A percentile compares a stretch with the other conserved stretches of the same genome.
Conservation (phyloP, 2,113 vertebrate species). For the Gobiocypris rarus region DNA sequence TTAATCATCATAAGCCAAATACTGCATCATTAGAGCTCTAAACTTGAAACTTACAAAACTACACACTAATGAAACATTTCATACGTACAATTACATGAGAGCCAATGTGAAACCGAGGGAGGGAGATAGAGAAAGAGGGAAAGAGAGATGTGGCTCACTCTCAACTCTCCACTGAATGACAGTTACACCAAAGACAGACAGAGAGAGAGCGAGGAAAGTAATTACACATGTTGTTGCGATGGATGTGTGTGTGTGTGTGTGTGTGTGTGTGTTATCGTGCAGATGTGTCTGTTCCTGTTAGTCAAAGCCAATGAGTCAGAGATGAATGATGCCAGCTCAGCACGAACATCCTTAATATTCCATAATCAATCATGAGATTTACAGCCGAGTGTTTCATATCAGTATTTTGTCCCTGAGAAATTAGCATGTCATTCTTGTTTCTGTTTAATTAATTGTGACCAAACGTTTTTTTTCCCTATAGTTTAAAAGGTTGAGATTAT, state of each 20-base stretch:
- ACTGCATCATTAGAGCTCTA: constrained; percentile 72
- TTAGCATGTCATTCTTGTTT: constrained; percentile 35
- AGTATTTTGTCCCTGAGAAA: neutral
- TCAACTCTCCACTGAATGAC: neutral
- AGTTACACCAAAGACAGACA: neutral
- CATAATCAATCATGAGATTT: constrained; percentile 36
- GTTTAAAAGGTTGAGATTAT: neutral
- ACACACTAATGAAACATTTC: constrained; percentile 74
- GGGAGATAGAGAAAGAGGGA: constrained; percentile 58
- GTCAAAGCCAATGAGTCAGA: constrained; percentile 43
- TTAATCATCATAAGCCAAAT: constrained; percentile 69
- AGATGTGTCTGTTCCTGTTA: constrained; percentile 48
- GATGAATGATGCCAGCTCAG: constrained; percentile 37
- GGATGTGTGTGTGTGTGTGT: too few relatives aligned
- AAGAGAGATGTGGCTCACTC: neutral
- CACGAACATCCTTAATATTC: constrained; percentile 20
- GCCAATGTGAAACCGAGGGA: constrained; percentile 65
- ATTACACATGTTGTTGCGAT: constrained; percentile 44
- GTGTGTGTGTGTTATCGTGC: too few relatives aligned
- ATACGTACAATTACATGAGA: constrained; percentile 71
- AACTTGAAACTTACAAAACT: constrained; percentile 71
- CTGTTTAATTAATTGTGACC: constrained; percentile 17
- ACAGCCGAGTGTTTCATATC: neutral
- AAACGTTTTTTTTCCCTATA: neutral
- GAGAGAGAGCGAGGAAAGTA: constrained; percentile 14